A percentile compares a stretch with the other conserved stretches of the same genome.
Evolutionary conservation across 2,113 vertebrate genomes (phyloP).

Genomic region (Myotis lucifugus): DNA sequence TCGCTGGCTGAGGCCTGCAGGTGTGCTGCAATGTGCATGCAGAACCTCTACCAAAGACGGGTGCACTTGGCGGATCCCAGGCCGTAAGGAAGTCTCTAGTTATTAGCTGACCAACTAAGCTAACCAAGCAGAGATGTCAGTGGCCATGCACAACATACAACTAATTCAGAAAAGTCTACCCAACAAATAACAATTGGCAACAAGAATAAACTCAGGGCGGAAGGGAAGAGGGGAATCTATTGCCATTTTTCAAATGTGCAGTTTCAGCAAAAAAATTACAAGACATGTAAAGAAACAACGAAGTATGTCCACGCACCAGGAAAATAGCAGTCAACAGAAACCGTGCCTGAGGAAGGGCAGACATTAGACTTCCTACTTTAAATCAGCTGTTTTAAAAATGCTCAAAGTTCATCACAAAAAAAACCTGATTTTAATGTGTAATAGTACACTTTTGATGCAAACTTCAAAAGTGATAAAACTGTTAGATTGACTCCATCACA

Average conservation of each 20-base stretch:
- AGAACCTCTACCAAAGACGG: background rate
- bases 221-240: no score
- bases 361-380: background rate
- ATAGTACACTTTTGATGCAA: background rate
- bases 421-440: background rate
- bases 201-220: background rate
- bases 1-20: background rate
- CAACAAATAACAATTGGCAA: background rate
- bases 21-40: background rate
- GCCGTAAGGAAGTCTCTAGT: background rate
- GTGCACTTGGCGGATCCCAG: background rate
- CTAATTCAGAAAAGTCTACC: background rate
- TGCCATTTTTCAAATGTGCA: background rate
- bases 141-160: background rate
- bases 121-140: no score
- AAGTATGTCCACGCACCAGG: background rate
- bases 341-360: background rate
- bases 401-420: background rate
- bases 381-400: background rate
- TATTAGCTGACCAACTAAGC: background rate
- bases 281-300: background rate
- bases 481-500: background rate
- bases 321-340: background rate
- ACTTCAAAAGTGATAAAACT: background rate
- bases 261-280: background rate